A percentile compares a stretch with the other conserved stretches of the same genome.
These are phyloP conservation scores for Synergus laeviventris DNA, from an alignment of 2,888 invertebrate genomes.

Conservation along the genomic window DNA sequence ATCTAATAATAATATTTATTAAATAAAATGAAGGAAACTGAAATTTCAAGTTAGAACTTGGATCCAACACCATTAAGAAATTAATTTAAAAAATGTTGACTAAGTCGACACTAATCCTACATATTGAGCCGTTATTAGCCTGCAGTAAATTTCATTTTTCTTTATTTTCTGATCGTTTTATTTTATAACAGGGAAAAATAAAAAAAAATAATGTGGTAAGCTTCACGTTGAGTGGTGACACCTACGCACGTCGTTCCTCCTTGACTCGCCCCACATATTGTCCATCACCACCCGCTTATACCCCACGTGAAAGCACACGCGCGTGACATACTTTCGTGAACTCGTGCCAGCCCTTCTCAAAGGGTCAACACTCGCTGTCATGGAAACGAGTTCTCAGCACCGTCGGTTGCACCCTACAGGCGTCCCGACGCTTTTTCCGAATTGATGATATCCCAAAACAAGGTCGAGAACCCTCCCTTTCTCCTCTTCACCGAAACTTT, in stretches of 20 bases:
- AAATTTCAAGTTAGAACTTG: too few species aligned
- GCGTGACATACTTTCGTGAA: constrained; percentile 65
- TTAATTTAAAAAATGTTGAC: too few species aligned
- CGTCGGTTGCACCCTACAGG: constrained; percentile 42
- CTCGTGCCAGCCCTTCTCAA: constrained; percentile 62
- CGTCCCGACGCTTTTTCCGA: constrained; percentile 27
- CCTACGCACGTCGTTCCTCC: constrained; percentile 47
- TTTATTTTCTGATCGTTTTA: too few species aligned
- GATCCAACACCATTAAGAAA: too few species aligned
- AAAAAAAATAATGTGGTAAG: neutral
- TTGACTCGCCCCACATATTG: constrained; percentile 46
- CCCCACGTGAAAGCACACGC: constrained; percentile 57
- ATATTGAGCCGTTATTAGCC: too few species aligned
- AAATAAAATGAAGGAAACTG: too few species aligned
- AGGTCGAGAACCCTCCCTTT: constrained; percentile 24
- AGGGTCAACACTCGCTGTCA: constrained; percentile 74
- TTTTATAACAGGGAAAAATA: neutral
- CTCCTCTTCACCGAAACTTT: constrained; percentile 10
- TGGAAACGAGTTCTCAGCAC: constrained; percentile 62
- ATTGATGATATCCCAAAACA: constrained; percentile 40
- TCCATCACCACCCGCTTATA: constrained; percentile 41
- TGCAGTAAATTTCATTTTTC: too few species aligned
- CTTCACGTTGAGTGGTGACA: neutral
- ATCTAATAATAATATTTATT: too few species aligned
- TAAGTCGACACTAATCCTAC: too few species aligned